These are phyloP conservation scores for Drosophila anomelani DNA, from an alignment of 2,888 invertebrate genomes.

Conservation along the genomic window DNA sequence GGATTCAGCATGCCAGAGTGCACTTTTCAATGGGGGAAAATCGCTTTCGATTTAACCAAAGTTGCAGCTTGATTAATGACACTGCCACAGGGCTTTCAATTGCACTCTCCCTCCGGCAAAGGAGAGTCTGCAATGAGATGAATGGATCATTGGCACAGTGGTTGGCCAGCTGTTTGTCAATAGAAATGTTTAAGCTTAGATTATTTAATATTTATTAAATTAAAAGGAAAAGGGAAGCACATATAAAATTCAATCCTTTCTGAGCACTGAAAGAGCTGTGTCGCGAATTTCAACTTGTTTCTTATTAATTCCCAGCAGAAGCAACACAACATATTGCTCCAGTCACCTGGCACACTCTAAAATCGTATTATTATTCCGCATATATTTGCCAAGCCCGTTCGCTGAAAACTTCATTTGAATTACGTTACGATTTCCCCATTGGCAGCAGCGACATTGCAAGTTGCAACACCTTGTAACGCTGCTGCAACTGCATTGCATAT, in stretches of 20 bases:
- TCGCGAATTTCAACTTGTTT: neutral
- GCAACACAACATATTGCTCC: neutral
- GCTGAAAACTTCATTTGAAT: constrained; percentile 53
- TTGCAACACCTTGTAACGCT: constrained; percentile 28
- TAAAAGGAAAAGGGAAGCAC: too few relatives aligned
- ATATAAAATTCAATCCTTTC: too few relatives aligned
- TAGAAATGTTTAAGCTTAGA: neutral
- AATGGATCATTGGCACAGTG: constrained; percentile 17
- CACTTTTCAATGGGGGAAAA: constrained; percentile 21
- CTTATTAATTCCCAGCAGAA: neutral
- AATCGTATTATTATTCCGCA: constrained; percentile 44
- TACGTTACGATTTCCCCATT: constrained; percentile 56
- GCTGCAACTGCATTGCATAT: constrained; percentile 31
- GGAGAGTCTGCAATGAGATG: constrained; percentile 14
- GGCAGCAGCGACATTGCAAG: constrained; percentile 32
- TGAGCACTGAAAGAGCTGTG: neutral
- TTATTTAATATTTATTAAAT: too few relatives aligned
- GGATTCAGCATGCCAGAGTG: constrained; percentile 15
- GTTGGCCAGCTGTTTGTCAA: constrained; percentile 10
- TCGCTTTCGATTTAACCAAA: constrained; percentile 38
- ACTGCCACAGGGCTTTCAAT: constrained; percentile 62
- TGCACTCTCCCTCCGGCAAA: constrained; percentile 30
- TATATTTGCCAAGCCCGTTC: constrained; percentile 35
- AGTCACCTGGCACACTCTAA: neutral
- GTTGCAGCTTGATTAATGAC: constrained; percentile 70